Evolutionary conservation across 53 echinoderm and acorn worm genomes (phyloP).

Genomic region (Crossaster papposus): DNA sequence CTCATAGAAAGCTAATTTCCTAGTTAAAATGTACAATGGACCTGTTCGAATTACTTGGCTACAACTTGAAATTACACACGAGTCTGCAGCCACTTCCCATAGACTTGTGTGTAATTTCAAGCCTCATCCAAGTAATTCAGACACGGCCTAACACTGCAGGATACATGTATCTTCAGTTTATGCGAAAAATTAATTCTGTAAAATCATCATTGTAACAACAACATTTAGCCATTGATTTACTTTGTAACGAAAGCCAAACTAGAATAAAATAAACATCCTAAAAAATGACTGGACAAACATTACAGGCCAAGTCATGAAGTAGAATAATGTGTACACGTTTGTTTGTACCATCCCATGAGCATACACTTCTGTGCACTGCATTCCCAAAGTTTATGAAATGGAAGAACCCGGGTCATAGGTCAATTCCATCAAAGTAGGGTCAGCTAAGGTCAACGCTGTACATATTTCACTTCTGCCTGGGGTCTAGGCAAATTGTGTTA

Average conservation of each 20-base stretch:
- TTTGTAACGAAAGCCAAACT: not conserved
- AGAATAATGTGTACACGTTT: not conserved
- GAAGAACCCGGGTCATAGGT: conserved; percentile 51
- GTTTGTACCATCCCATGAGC: not conserved
- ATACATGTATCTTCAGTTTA: too few species aligned
- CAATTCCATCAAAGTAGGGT: conserved; percentile 62
- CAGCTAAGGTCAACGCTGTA: conserved; percentile 52
- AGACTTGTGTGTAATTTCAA: too few species aligned
- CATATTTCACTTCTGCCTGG: conserved; percentile 56
- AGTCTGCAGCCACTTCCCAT: too few species aligned
- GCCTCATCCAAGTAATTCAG: too few species aligned
- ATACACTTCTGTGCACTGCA: not conserved
- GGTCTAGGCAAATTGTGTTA: conserved; percentile 27
- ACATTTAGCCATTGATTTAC: not conserved
- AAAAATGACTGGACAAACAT: not conserved
- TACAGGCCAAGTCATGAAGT: not conserved
- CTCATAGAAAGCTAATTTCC: too few species aligned
- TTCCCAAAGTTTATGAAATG: conserved; percentile 46
- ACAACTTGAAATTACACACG: too few species aligned
- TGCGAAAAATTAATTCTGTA: too few species aligned
- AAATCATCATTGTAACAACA: too few species aligned
- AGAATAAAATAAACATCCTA: not conserved
- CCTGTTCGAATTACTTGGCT: too few species aligned
- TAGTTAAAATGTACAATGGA: too few species aligned
- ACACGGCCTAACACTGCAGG: too few species aligned